phyloP scores from a whole-genome alignment of 2,888 invertebrate species.

The Lutraria lutraria region DNA sequence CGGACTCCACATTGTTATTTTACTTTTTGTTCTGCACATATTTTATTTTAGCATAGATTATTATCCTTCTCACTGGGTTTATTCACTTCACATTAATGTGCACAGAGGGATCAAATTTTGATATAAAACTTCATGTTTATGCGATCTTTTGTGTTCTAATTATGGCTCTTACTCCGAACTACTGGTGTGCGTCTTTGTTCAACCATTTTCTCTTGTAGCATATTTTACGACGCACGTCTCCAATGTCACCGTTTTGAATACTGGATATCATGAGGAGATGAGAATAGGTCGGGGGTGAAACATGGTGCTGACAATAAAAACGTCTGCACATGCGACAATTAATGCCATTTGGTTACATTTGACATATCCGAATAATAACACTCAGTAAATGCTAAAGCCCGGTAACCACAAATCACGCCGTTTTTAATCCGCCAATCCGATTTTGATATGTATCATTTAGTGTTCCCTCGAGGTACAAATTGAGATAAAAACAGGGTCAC shows the following conservation, averaged over 20 bases:
- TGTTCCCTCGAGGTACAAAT: slow-evolving; percentile 7
- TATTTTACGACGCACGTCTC: slow-evolving; percentile 7
- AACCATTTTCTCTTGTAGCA: background rate
- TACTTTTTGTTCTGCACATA: background rate
- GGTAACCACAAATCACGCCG: slow-evolving; percentile 12
- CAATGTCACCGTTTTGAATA: background rate
- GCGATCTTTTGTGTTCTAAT: slow-evolving; percentile 37
- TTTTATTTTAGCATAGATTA: background rate
- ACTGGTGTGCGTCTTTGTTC: slow-evolving; percentile 9
- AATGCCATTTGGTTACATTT: slow-evolving; percentile 11
- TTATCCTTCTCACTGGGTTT: background rate
- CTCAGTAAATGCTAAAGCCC: background rate
- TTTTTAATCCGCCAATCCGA: slow-evolving; percentile 21
- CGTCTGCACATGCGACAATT: slow-evolving; percentile 29
- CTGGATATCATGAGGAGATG: slow-evolving; percentile 12
- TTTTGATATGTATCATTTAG: slow-evolving; percentile 10
- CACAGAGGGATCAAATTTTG: slow-evolving; percentile 54
- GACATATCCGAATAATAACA: background rate
- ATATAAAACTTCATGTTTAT: slow-evolving; percentile 54
- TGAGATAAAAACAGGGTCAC: background rate
- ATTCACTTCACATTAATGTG: slow-evolving; percentile 21
- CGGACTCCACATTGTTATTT: no score
- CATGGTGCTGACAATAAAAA: slow-evolving; percentile 38
- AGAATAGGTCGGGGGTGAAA: background rate
- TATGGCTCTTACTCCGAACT: slow-evolving; percentile 20